Evolutionary conservation across 2,888 invertebrate species (phyloP).

Genomic region (Pyrrhosoma nymphula): DNA sequence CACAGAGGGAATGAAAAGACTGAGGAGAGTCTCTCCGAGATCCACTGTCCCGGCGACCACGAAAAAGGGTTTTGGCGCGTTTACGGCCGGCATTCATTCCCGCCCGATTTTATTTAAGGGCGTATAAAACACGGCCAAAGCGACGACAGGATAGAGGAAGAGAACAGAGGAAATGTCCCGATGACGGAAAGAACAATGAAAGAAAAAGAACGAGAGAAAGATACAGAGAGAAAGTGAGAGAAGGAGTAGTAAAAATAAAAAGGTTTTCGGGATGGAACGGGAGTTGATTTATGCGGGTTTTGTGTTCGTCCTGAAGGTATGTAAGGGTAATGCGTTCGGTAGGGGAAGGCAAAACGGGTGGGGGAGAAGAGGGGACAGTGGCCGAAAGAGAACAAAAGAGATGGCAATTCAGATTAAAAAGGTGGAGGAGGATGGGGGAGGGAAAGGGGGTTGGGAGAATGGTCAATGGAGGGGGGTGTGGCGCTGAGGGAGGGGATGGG

Average conservation of each 20-base stretch:
- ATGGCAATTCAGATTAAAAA: conserved; percentile 75
- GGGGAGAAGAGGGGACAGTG: conserved; percentile 73
- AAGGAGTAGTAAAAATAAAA: not conserved
- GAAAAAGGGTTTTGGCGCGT: not conserved
- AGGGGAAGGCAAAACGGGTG: not conserved
- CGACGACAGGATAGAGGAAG: not conserved
- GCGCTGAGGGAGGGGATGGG: not conserved
- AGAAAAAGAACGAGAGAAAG: not conserved
- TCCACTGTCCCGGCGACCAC: not conserved
- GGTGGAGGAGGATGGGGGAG: conserved; percentile 68
- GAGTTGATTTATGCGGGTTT: conserved; percentile 60
- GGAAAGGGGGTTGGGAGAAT: not conserved
- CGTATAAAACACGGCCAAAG: not conserved
- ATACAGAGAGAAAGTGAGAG: not conserved
- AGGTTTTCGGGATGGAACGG: not conserved
- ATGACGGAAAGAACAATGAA: not conserved
- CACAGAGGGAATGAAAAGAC: not conserved
- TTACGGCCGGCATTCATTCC: not conserved
- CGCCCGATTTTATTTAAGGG: not conserved
- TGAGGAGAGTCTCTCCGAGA: not conserved
- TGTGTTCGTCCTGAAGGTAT: conserved; percentile 72
- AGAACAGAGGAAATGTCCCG: not conserved
- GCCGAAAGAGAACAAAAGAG: conserved; percentile 72
- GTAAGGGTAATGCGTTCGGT: conserved; percentile 68
- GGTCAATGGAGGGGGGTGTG: not conserved